A percentile compares a stretch with the other conserved stretches of the same genome.
Evolutionary conservation across 2,888 invertebrate genomes (phyloP).

Genomic region (Sarcophaga carnaria): DNA sequence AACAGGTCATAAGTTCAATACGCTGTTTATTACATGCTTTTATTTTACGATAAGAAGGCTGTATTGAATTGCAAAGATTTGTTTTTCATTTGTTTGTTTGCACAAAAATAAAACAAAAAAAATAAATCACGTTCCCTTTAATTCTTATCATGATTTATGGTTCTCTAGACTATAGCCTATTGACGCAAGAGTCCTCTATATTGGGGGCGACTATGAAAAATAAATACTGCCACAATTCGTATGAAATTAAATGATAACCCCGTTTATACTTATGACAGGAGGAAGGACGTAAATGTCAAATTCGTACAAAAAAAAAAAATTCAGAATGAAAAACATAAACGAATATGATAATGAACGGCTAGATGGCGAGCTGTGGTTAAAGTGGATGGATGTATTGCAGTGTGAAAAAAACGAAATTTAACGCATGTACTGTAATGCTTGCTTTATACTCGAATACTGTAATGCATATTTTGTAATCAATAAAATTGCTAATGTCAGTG

Average conservation of each 20-base stretch:
- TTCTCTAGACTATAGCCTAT: conserved; percentile 15
- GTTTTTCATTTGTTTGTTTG: neutral
- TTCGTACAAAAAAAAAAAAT: neutral
- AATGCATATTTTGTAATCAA: conserved; percentile 24
- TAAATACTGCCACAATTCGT: neutral
- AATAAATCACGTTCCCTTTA: neutral
- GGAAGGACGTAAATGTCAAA: conserved; percentile 25
- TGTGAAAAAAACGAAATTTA: conserved; percentile 13
- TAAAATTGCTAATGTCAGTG: conserved; percentile 14
- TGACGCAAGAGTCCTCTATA: conserved; percentile 27
- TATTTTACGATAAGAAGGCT: conserved; percentile 2
- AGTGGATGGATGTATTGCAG: neutral
- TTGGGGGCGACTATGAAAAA: neutral
- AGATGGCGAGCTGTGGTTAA: neutral
- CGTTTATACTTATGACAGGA: neutral
- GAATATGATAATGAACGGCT: neutral
- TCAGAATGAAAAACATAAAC: neutral
- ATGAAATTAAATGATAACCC: conserved; percentile 13
- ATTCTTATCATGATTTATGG: conserved; percentile 45
- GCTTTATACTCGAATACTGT: too few species aligned
- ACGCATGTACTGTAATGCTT: conserved; percentile 25
- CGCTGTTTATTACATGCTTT: neutral
- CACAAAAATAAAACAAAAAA: neutral
- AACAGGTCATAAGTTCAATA: neutral
- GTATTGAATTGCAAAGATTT: neutral